Base-by-base conservation (phyloP, 2,888 invertebrate species). In the Acholoe squamosa region DNA sequence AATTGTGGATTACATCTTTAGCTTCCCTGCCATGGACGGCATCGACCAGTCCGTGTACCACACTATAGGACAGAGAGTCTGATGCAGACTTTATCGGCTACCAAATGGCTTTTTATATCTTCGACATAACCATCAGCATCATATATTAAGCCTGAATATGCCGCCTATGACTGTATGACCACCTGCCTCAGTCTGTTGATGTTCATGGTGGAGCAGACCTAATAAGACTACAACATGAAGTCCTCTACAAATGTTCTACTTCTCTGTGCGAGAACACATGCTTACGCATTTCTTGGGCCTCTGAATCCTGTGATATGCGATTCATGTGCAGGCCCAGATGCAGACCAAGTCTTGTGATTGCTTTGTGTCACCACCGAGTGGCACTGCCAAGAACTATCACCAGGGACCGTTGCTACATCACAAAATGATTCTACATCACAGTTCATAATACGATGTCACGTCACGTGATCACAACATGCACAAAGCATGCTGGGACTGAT, bases 241-340 rank as follows among this genome's bases (percentile, higher is more conserved):
- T 0, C 61, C 1, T 61, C 61, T 61, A 61, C 61, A 43, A 43
- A 10, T 43, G 61, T 14, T 61, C 61, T n/a, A 43, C 61, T 28
- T 28, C 31, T 43, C 22, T 80, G 80, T 80, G 16, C 19, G 43
- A 34, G 3, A 12, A 43, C 16, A 19, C 80, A 80, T 43, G 80
- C 80, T 80, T 80, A 80, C 80, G 80, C 80, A 80, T 80, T 80
- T 80, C 43, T 33, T 80, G 80, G 80, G 80, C 34, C 80, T 43
- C 19, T 0, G 80, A 80, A 80, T 80, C 80, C 80, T 80, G 80
- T 80, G 80, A 80, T 80, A 80, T 80, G 80, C 19, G 80, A 80
- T 80, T 80, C 80, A 34, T 43, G 34, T 34, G 33, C 25, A 25
- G 16, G 80, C 80, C 80, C 80, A 19, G 34, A 80, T 80, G 80